These are phyloP conservation scores for Lepidurus packardi DNA, from an alignment of 1,140 invertebrate genomes.

Conservation along the genomic window DNA sequence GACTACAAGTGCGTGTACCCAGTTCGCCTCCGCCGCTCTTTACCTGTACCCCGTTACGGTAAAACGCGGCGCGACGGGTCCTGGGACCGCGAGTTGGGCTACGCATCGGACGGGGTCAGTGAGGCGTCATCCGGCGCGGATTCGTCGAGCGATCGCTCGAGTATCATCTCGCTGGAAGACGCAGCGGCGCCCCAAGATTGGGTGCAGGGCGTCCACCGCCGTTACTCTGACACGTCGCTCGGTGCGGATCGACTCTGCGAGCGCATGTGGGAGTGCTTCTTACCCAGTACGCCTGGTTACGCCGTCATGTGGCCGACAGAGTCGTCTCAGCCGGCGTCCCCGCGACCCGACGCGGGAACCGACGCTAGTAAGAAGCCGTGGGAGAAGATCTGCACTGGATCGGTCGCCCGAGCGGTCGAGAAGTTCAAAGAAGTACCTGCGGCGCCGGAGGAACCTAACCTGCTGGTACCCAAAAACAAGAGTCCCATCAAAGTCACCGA, in stretches of 20 bases:
- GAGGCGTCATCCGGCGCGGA: constrained; percentile 51
- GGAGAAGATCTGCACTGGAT: constrained; percentile 37
- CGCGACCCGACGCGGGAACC: not conserved
- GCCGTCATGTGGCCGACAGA: constrained; percentile 10
- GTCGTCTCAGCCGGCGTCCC: not conserved
- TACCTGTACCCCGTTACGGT: constrained; percentile 2
- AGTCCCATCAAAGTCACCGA: constrained; percentile 26
- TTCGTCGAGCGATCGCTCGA: constrained; percentile 53
- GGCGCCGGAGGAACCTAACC: not conserved
- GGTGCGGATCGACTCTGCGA: constrained; percentile 29
- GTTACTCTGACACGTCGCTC: constrained; percentile 30
- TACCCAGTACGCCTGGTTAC: constrained; percentile 23
- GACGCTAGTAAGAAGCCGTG: constrained; percentile 29
- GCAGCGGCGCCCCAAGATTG: constrained; percentile 39
- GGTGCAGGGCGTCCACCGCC: constrained; percentile 25
- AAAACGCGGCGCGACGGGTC: constrained; percentile 35
- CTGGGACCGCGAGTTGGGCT: constrained; percentile 45
- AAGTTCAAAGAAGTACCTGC: constrained; percentile 34
- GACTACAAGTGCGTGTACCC: constrained; percentile 7
- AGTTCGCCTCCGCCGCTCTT: constrained; percentile 6
- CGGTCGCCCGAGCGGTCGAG: constrained; percentile 33
- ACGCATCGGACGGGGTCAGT: constrained; percentile 51
- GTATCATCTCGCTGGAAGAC: constrained; percentile 50
- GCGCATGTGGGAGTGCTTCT: constrained; percentile 29
- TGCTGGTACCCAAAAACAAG: not conserved